A percentile compares a stretch with the other conserved stretches of the same genome.
phyloP scores from a whole-genome alignment of 2,888 invertebrate species.

The Brachyptera risi region DNA sequence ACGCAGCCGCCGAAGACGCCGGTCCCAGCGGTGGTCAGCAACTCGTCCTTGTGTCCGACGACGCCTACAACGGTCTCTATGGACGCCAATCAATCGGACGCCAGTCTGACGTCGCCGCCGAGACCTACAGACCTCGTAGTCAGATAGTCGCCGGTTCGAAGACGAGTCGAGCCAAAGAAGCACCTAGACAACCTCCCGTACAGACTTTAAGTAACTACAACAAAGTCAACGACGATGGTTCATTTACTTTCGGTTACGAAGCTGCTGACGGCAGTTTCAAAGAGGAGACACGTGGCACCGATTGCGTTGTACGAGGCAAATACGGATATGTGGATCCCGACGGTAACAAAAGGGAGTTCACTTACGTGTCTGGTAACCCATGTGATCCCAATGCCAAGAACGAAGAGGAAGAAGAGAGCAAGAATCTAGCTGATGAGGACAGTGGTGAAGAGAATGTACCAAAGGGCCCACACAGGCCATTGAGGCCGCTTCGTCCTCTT shows the following conservation, averaged over 20 bases:
- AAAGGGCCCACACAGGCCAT: slow-evolving; percentile 43
- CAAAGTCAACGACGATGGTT: slow-evolving; percentile 77
- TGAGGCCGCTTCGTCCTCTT: slow-evolving; percentile 42
- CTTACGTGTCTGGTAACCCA: slow-evolving; percentile 80
- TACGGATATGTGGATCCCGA: slow-evolving; percentile 85
- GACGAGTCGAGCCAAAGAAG: slow-evolving; percentile 52
- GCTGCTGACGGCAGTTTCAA: slow-evolving; percentile 83
- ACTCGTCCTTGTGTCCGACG: slow-evolving; percentile 45
- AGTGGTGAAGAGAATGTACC: slow-evolving; percentile 56
- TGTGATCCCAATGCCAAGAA: slow-evolving; percentile 80
- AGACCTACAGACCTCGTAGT: slow-evolving; percentile 15
- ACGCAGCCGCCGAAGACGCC: slow-evolving; percentile 44
- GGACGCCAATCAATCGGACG: slow-evolving; percentile 43
- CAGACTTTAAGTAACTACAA: slow-evolving; percentile 81
- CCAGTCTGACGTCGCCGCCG: slow-evolving; percentile 25
- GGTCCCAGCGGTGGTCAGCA: slow-evolving; percentile 36
- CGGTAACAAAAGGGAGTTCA: slow-evolving; percentile 80
- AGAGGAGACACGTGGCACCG: slow-evolving; percentile 79
- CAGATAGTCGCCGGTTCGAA: slow-evolving; percentile 37
- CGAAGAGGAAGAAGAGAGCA: slow-evolving; percentile 55
- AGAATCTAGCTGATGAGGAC: slow-evolving; percentile 49
- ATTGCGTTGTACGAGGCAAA: slow-evolving; percentile 81
- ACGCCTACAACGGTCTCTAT: slow-evolving; percentile 49
- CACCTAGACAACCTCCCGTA: slow-evolving; percentile 65
- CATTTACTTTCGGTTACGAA: slow-evolving; percentile 80